A percentile compares a stretch with the other conserved stretches of the same genome.
Conservation (phyloP, 2,888 invertebrate species). For the Cataglyphis altisquamis region DNA sequence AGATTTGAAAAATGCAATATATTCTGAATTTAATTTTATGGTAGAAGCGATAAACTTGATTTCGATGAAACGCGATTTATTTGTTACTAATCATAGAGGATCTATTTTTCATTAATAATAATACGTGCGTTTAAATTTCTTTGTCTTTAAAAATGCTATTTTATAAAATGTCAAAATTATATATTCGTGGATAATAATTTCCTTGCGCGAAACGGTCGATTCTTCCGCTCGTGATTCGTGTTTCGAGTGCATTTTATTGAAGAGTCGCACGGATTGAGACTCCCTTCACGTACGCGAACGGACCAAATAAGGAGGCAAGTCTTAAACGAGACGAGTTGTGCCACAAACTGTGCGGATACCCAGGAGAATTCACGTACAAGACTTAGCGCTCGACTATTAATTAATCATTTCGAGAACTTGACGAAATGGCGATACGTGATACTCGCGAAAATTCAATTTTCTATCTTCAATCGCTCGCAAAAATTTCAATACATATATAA, state of each 20-base stretch:
- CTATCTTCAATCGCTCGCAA: neutral
- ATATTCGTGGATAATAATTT: neutral
- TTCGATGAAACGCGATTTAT: neutral
- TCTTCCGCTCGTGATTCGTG: neutral
- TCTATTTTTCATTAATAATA: neutral
- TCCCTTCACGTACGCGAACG: slow-evolving; percentile 40
- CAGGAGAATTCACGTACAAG: neutral
- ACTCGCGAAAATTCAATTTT: neutral
- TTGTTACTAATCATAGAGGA: neutral
- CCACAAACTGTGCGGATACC: slow-evolving; percentile 36
- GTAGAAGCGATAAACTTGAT: neutral
- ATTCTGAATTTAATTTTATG: neutral
- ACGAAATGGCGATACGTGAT: slow-evolving; percentile 1
- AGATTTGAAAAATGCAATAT: neutral
- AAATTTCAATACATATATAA: neutral
- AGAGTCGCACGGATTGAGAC: slow-evolving; percentile 29
- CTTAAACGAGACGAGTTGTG: slow-evolving; percentile 36
- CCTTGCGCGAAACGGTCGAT: neutral
- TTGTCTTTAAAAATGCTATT: neutral
- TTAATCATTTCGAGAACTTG: slow-evolving; percentile 11
- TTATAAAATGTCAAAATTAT: neutral
- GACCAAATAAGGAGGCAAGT: slow-evolving; percentile 42
- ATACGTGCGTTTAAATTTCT: neutral
- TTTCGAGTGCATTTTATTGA: slow-evolving; percentile 10
- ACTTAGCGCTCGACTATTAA: slow-evolving; percentile 21